A percentile compares a stretch with the other conserved stretches of the same genome.
These are phyloP conservation scores for Dendropsophus ebraccatus DNA, from an alignment of 2,113 vertebrate species.

Conservation along the genomic window DNA sequence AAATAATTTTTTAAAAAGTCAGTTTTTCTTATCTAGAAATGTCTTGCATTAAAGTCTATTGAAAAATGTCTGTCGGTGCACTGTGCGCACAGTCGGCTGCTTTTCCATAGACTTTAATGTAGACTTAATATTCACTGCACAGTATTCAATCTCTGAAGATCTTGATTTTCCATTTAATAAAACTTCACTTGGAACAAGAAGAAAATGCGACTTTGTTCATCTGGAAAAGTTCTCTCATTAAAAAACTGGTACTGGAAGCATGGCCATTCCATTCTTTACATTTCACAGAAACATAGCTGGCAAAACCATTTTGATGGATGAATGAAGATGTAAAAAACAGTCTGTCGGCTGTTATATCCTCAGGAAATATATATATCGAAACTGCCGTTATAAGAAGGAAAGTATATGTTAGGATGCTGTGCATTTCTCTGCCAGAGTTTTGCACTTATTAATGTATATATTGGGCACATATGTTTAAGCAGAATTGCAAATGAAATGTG, in stretches of 20 bases:
- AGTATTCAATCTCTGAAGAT: background rate
- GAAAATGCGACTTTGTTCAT: constrained; percentile 22
- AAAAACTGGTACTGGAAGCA: constrained; percentile 28
- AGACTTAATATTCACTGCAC: constrained; percentile 26
- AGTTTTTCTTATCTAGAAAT: no score
- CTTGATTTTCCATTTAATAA: constrained; percentile 36
- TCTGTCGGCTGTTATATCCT: constrained; percentile 18
- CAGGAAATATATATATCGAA: constrained; percentile 44
- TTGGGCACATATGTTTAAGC: constrained; percentile 50
- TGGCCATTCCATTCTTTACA: constrained; percentile 35
- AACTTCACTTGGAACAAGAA: constrained; percentile 11
- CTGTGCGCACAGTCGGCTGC: no score
- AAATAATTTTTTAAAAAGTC: no score
- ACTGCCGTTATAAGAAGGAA: constrained; percentile 17
- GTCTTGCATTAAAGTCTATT: no score
- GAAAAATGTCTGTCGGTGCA: no score
- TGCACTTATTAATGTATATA: constrained; percentile 42
- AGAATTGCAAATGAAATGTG: constrained; percentile 42
- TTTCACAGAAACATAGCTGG: constrained; percentile 29
- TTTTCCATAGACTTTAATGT: no score
- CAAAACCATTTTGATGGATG: constrained; percentile 34
- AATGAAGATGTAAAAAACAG: constrained; percentile 47
- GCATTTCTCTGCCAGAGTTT: constrained; percentile 39
- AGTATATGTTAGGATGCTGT: constrained; percentile 33
- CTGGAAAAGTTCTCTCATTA: constrained; percentile 51